These are phyloP conservation scores for Heliconius ismenius DNA, from an alignment of 2,888 invertebrate genomes.

Conservation along the genomic window DNA sequence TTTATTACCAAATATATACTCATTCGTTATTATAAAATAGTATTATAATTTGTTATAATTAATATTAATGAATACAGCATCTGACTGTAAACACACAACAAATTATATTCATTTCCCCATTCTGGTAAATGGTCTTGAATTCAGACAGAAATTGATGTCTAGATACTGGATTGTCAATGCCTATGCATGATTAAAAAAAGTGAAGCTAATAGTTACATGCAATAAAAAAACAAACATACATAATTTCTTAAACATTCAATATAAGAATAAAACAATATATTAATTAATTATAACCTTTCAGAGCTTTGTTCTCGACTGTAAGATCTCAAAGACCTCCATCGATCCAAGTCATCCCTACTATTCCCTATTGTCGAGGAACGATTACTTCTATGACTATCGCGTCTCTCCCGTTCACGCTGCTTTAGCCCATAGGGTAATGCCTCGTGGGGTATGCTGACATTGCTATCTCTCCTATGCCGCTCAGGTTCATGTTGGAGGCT, in stretches of 20 bases:
- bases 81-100: neutral
- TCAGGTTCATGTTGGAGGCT: slow-evolving; percentile 67
- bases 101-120: no score
- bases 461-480: slow-evolving; percentile 66
- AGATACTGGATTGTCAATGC: neutral
- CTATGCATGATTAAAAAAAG: neutral
- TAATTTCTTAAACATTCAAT: neutral
- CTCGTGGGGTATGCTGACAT: slow-evolving; percentile 69
- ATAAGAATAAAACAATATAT: neutral
- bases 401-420: slow-evolving; percentile 66
- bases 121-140: no score
- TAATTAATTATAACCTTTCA: slow-evolving; percentile 64
- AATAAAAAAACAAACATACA: neutral
- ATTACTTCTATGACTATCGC: slow-evolving; percentile 74
- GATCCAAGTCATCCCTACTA: slow-evolving; percentile 74
- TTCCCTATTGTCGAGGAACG: slow-evolving; percentile 75
- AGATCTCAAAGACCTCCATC: slow-evolving; percentile 75
- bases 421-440: slow-evolving; percentile 58
- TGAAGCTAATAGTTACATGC: neutral
- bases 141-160: no score
- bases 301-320: slow-evolving; percentile 78
- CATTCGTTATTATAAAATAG: neutral
- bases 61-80: neutral
- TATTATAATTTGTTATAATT: neutral
- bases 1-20: neutral